Base-by-base conservation (phyloP, 2,888 invertebrate genomes). In the Lissocephala sabroskyi region DNA sequence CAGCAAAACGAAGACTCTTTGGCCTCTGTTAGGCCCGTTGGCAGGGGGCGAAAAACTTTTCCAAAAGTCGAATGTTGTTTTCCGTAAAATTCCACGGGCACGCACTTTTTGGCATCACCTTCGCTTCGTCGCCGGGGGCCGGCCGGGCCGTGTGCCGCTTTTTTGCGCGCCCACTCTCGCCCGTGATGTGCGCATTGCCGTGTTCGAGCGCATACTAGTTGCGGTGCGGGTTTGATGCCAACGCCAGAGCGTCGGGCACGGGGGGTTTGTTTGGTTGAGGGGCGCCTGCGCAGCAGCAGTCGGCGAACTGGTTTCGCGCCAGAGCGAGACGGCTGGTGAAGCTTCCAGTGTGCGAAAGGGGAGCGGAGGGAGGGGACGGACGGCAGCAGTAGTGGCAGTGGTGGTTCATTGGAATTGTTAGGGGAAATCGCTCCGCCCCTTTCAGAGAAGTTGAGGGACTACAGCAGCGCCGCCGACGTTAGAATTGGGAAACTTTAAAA, bases 181-280 rank as follows among this genome's bases (percentile, higher is more conserved):
- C 62, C 61, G 62, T 71, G 83, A 82, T 82, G 82, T 79, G 79
- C 79, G 78, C 81, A 68, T 79, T 79, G 68, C 81, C 79, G 73
- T 77, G 83, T 80, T 82, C 81, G 81, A 83, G 79, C 82, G 82
- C 81, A 83, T 80, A 82, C 82, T 82, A 80, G 83, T 82, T 82
- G 79, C 62, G 65, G 81, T 82, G 79, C 66, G 68, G 70, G 67
- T 71, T 65, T 54, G 43, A 47, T 49, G 59, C 49, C 49, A 51
- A 49, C 46, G 49, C 42, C 14, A 33, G 30, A 44, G 50, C 39
- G 47, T 41, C 23, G 3, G 4, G 37, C 29, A n/a, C n/a, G 32
- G 2, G 35, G 43, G 45, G 52, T 37, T 23, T 28, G 47, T 33
- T 45, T 50, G 56, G 70, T 43, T 32, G 33, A 39, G 45, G 48